phyloP scores from a whole-genome alignment of 1,140 invertebrate species.

The Drosophila mayri region DNA sequence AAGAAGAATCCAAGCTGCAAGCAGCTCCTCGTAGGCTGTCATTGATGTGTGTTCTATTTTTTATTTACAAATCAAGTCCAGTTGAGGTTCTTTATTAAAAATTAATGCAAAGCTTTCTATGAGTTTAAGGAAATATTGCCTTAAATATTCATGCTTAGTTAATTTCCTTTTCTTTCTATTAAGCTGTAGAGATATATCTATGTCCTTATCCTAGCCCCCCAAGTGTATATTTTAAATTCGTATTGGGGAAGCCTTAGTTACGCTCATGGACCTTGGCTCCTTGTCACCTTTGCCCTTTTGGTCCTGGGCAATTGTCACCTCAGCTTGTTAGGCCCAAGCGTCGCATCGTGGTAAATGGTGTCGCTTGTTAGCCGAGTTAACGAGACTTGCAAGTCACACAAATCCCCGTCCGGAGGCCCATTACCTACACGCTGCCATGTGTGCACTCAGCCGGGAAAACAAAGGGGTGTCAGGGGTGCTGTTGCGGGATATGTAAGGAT shows the following conservation, averaged over 20 bases:
- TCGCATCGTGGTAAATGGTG: conserved; percentile 53
- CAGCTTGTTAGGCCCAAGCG: conserved; percentile 72
- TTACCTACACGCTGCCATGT: conserved; percentile 31
- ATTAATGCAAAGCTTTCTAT: too few species aligned
- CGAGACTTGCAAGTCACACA: conserved; percentile 62
- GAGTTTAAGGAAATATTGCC: too few species aligned
- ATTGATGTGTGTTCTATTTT: conserved; percentile 6
- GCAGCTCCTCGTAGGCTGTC: not conserved
- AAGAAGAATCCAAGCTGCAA: not conserved
- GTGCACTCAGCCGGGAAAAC: conserved; percentile 31
- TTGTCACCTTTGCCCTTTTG: conserved; percentile 19
- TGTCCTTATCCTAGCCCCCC: not conserved
- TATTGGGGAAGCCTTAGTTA: conserved; percentile 52
- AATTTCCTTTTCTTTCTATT: too few species aligned
- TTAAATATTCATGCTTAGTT: too few species aligned
- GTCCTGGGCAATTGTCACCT: conserved; percentile 56
- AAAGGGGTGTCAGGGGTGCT: conserved; percentile 10
- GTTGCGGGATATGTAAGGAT: conserved; percentile 12
- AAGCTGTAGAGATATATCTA: not conserved
- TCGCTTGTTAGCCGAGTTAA: conserved; percentile 66
- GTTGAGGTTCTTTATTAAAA: too few species aligned
- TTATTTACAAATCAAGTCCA: not conserved
- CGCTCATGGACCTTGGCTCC: conserved; percentile 20
- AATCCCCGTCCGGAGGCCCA: conserved; percentile 58
- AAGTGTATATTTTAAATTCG: conserved; percentile 57